These are phyloP conservation scores for Clivina fossor DNA, from an alignment of 2,888 invertebrate species.

Conservation along the genomic window DNA sequence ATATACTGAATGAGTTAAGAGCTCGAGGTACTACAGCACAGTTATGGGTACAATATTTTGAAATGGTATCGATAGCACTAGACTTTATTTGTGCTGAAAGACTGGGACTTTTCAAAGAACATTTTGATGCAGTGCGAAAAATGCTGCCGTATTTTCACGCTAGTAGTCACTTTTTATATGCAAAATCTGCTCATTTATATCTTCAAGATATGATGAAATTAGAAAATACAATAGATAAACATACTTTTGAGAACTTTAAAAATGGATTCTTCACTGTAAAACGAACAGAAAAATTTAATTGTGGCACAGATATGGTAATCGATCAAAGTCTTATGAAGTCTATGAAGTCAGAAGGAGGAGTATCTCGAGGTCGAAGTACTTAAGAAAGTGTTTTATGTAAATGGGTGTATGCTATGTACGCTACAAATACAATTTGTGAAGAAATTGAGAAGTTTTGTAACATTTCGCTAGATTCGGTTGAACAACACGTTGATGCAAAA, in stretches of 20 bases:
- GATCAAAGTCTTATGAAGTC: conserved; percentile 36
- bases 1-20: too few species aligned
- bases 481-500: conserved; percentile 39
- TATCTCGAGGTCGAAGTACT: conserved; percentile 38
- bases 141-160: conserved; percentile 49
- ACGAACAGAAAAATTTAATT: conserved; percentile 43
- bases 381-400: conserved; percentile 42
- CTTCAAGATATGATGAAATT: conserved; percentile 44
- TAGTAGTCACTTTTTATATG: conserved; percentile 45
- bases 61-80: too few species aligned
- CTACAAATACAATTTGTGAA: conserved; percentile 44
- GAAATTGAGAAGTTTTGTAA: conserved; percentile 40
- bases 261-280: conserved; percentile 44
- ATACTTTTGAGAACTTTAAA: conserved; percentile 41
- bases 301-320: conserved; percentile 38
- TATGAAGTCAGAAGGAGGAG: conserved; percentile 35
- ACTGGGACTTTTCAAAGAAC: too few species aligned
- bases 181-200: conserved; percentile 44
- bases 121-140: conserved; percentile 42
- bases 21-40: too few species aligned
- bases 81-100: too few species aligned
- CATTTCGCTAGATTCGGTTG: conserved; percentile 36
- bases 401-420: conserved; percentile 44
- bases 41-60: too few species aligned
- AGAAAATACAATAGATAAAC: conserved; percentile 42